Base-by-base conservation (phyloP, 1,140 invertebrate species). In the Zaprionus gabonicus region DNA sequence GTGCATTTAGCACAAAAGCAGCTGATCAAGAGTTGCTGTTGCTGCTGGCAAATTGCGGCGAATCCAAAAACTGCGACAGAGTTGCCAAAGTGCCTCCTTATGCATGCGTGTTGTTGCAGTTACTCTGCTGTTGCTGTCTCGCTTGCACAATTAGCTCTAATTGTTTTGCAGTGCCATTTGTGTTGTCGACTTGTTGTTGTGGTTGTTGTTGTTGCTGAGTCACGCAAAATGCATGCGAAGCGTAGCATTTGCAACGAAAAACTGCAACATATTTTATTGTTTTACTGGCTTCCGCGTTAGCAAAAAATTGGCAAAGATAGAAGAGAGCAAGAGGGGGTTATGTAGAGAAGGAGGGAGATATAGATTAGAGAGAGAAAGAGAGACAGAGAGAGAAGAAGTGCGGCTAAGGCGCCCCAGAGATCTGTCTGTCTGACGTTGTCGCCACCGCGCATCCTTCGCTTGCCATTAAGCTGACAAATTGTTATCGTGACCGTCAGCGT, bases 401-500 rank as follows among this genome's bases (percentile, higher is more conserved):
- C 3, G 41, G 41, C 41, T 34, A 34, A 34, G 31, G 31, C 31
- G 31, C 5, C 41, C 41, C 41, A 17, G 44, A 25, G 34, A 13
- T 10, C 13, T 15, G n/a, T n/a, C 38, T 15, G 36, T 13, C 36
- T 41, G 38, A n/a, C 44, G 59, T 59, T 75, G 68, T 59, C 64
- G 53, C 80, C 80, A 79, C 78, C 80, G 82, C 80, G 78, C 81
- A 84, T 88, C 84, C 81, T 88, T 90, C 59, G 56, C 64, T 65
- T 63, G 81, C 84, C 84, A 88, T 88, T 88, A 88, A 90, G 85
- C 81, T 90, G 85, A 90, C 85, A 90, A 90, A 90, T 90, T 90
- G 85, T 90, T 90, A 90, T 90, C 85, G 86, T 58, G 57, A 70
- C 51, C 69, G 82, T 76, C 72, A 69, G 57, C 76, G 86, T 90